Conservation (phyloP, 2,797 vertebrate genomes). For the Lepidocolaptes lacrymiger region DNA sequence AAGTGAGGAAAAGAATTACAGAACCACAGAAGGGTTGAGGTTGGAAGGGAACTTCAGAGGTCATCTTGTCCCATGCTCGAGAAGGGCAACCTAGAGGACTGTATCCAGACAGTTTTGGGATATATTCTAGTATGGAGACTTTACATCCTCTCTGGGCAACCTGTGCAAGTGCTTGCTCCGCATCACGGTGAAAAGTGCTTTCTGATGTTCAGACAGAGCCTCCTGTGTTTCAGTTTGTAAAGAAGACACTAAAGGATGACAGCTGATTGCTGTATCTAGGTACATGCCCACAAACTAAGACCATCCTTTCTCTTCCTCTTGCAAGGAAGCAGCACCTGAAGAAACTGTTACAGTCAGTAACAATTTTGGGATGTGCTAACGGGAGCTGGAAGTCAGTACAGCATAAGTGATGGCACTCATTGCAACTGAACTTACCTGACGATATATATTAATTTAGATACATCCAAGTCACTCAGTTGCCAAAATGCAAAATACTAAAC, state of each 20-base stretch:
- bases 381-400: background rate
- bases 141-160: background rate
- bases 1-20: background rate
- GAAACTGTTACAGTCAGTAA: background rate
- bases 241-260: background rate
- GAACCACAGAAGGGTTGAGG: background rate
- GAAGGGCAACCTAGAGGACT: background rate
- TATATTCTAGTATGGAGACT: background rate
- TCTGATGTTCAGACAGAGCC: background rate
- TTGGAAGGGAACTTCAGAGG: background rate
- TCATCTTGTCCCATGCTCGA: background rate
- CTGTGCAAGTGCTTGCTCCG: background rate
- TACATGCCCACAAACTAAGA: background rate
- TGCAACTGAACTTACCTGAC: background rate
- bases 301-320: background rate
- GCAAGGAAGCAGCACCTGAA: background rate
- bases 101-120: background rate
- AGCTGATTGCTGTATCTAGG: accelerated
- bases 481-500: background rate
- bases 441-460: background rate
- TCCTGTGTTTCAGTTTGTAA: background rate
- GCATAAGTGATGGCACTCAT: background rate
- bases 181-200: background rate
- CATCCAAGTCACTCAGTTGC: background rate
- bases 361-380: background rate